Conservation (phyloP, 2,113 vertebrate species). For the Scophthalmus maximus region DNA sequence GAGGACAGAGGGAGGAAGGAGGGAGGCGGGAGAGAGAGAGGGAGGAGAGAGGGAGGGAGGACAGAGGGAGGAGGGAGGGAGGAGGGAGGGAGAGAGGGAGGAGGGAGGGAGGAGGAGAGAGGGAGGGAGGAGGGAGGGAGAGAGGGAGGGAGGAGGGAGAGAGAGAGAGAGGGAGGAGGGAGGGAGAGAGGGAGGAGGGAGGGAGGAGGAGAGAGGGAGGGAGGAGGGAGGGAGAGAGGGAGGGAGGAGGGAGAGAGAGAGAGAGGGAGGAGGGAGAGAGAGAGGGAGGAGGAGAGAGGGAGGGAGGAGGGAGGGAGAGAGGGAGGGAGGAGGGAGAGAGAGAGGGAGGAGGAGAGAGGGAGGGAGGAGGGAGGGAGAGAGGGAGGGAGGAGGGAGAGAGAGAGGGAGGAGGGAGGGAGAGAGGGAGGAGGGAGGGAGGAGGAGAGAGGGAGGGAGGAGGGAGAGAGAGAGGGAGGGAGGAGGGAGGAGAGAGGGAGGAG, state of each 20-base stretch:
- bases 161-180: no score
- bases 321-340: not conserved
- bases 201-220: not conserved
- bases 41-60: no score
- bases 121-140: no score
- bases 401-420: no score
- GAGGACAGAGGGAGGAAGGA: not conserved
- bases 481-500: no score
- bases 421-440: conserved; percentile 1
- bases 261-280: no score
- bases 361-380: no score
- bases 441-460: not conserved
- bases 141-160: no score
- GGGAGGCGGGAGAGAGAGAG: no score
- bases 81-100: not conserved
- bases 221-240: not conserved
- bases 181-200: conserved; percentile 18
- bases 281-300: no score
- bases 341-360: not conserved
- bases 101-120: not conserved
- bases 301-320: conserved; percentile 6
- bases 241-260: no score
- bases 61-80: conserved; percentile 6
- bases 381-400: no score
- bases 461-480: not conserved